Conservation (phyloP, 2,888 invertebrate genomes). For the Drosophila nr. fundita region DNA sequence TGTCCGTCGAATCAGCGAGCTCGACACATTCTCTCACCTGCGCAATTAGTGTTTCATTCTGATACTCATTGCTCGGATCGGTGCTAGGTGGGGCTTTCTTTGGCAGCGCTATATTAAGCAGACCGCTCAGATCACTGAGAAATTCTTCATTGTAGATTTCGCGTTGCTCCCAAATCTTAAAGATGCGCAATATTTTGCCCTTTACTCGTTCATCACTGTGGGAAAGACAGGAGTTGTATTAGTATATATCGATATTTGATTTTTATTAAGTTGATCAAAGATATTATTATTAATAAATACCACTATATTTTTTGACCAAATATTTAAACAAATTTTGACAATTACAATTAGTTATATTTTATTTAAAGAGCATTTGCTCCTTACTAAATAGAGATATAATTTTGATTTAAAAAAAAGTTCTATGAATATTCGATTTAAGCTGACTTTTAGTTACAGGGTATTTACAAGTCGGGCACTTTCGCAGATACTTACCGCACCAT, state of each 20-base stretch:
- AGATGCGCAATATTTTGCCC: constrained; percentile 93
- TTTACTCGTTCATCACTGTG: constrained; percentile 95
- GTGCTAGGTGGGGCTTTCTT: constrained; percentile 76
- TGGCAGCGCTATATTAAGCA: constrained; percentile 91
- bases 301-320: background rate
- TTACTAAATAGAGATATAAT: background rate
- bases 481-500: constrained; percentile 89
- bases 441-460: constrained; percentile 16
- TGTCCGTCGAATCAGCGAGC: constrained; percentile 90
- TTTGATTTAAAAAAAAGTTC: background rate
- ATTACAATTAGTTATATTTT: too few species aligned
- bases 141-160: constrained; percentile 96
- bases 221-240: constrained; percentile 29
- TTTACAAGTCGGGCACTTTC: background rate
- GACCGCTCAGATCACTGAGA: constrained; percentile 92
- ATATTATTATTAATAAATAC: background rate
- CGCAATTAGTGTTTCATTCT: constrained; percentile 89
- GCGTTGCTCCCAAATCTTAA: constrained; percentile 98
- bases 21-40: constrained; percentile 91
- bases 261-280: background rate
- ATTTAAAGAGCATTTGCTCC: background rate
- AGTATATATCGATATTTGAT: background rate
- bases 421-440: background rate
- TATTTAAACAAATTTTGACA: too few species aligned
- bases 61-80: constrained; percentile 82